Percentiles rank a stretch among this genome's conserved stretches.
These are phyloP conservation scores for Tetropium fuscum DNA, from an alignment of 2,888 invertebrate species.

Conservation along the genomic window DNA sequence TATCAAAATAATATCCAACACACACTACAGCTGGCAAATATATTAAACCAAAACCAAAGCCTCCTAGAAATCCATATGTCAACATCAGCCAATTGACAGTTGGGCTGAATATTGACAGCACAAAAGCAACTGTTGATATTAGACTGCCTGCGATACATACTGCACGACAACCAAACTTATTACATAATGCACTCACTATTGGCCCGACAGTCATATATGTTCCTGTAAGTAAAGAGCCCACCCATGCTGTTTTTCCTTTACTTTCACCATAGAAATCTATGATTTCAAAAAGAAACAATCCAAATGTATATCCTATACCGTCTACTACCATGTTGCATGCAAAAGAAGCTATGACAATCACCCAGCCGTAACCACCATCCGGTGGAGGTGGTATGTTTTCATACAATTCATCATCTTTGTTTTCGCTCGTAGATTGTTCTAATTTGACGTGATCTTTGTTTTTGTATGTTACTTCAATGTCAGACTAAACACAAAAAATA, in stretches of 20 bases:
- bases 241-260: constrained; percentile 93
- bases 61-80: constrained; percentile 76
- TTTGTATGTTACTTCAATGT: background rate
- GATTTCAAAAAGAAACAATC: constrained; percentile 87
- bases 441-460: background rate
- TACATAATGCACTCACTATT: constrained; percentile 93
- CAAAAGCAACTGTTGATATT: constrained; percentile 86
- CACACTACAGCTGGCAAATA: constrained; percentile 93
- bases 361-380: constrained; percentile 93
- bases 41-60: constrained; percentile 69
- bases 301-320: constrained; percentile 97
- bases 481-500: constrained; percentile 4
- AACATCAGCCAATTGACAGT: constrained; percentile 91
- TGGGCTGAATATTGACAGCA: constrained; percentile 86
- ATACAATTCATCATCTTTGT: background rate
- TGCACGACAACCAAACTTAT: constrained; percentile 93
- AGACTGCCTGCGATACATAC: constrained; percentile 94
- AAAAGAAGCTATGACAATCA: constrained; percentile 95
- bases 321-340: constrained; percentile 98
- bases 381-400: constrained; percentile 67
- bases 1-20: constrained; percentile 97
- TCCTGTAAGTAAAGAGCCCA: constrained; percentile 93
- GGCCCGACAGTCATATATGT: constrained; percentile 96
- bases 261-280: constrained; percentile 85
- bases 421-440: background rate